These are phyloP conservation scores for Tenodera sinensis DNA, from an alignment of 2,888 invertebrate genomes.

Conservation along the genomic window DNA sequence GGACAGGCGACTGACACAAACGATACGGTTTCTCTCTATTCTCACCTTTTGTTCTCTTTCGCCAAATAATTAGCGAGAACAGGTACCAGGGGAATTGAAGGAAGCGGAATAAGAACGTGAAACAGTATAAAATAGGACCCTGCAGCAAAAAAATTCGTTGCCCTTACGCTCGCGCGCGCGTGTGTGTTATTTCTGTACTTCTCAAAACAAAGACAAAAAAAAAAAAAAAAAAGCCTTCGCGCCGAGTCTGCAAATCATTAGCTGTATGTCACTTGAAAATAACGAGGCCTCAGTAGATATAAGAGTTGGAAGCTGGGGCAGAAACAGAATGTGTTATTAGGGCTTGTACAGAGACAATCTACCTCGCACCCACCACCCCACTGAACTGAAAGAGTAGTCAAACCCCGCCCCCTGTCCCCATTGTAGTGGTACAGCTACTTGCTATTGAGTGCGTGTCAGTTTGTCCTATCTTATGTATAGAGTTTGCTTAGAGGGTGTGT, in stretches of 20 bases:
- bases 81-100: not conserved
- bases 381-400: not conserved
- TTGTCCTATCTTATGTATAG: not conserved
- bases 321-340: slow-evolving; percentile 19
- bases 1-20: not conserved
- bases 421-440: not conserved
- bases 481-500: not conserved
- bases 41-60: not conserved
- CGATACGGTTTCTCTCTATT: not conserved
- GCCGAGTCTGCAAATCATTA: slow-evolving; percentile 16
- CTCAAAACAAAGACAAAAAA: not conserved
- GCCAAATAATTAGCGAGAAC: not conserved
- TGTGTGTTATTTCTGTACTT: not conserved
- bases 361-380: not conserved
- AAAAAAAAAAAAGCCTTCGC: slow-evolving; percentile 4
- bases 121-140: not conserved
- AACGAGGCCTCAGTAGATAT: not conserved
- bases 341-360: not conserved
- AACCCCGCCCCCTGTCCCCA: not conserved
- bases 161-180: not conserved
- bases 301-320: not conserved
- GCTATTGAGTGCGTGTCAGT: not conserved
- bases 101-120: not conserved
- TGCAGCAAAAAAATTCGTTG: not conserved
- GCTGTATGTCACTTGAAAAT: slow-evolving; percentile 20